phyloP scores from a whole-genome alignment of 2,113 vertebrate species.

The Upupa epops region DNA sequence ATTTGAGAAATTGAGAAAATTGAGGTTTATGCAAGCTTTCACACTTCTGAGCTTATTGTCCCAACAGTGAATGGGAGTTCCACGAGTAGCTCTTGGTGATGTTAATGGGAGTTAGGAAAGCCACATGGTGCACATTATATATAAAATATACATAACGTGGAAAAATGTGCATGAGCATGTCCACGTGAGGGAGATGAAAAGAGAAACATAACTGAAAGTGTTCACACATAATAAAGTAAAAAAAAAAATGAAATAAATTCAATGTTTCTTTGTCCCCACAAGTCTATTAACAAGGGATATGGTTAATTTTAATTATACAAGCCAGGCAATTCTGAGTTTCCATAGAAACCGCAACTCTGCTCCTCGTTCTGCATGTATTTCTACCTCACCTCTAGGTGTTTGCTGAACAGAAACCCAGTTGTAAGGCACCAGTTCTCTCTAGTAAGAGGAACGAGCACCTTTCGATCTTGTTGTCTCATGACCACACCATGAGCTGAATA shows the following conservation, averaged over 20 bases:
- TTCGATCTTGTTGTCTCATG: neutral
- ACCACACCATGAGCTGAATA: neutral
- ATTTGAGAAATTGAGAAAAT: slow-evolving; percentile 27
- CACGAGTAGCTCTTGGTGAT: neutral
- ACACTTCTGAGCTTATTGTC: slow-evolving; percentile 10
- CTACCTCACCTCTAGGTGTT: neutral
- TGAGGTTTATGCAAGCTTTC: slow-evolving; percentile 1
- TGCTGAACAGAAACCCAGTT: neutral
- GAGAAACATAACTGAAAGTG: neutral
- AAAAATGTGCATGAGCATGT: neutral
- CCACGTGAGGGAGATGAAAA: neutral
- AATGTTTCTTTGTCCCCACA: neutral
- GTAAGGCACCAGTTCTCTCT: neutral
- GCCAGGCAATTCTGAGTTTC: slow-evolving; percentile 54
- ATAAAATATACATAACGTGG: neutral
- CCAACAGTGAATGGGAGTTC: neutral
- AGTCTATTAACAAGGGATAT: slow-evolving; percentile 21
- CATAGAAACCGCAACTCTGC: slow-evolving; percentile 52
- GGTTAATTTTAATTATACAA: slow-evolving; percentile 51
- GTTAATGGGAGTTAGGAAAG: neutral
- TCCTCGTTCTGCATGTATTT: slow-evolving; percentile 1
- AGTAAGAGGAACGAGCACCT: neutral
- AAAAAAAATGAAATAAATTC: neutral
- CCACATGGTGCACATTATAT: neutral
- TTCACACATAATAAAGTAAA: neutral